A percentile compares a stretch with the other conserved stretches of the same genome.
These are phyloP conservation scores for Pipistrellus pipistrellus DNA, from an alignment of 2,797 vertebrate species.

Conservation along the genomic window DNA sequence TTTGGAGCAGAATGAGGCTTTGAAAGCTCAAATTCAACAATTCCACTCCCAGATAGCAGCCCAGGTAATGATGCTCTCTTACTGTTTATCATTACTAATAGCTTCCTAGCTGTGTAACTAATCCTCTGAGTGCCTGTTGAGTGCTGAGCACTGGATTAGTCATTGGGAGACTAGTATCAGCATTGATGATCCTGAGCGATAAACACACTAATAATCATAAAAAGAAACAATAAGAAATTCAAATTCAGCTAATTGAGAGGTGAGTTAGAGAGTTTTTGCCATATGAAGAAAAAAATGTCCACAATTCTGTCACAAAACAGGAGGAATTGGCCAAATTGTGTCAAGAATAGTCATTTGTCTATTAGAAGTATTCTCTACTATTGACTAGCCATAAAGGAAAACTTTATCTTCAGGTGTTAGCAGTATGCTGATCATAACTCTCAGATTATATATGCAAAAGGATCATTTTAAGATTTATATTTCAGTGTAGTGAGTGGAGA, in stretches of 20 bases:
- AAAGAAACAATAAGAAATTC: neutral
- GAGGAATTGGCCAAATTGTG: conserved; percentile 18
- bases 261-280: neutral
- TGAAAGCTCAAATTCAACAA: conserved; percentile 94
- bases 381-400: neutral
- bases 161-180: conserved; percentile 15
- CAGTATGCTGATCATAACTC: neutral
- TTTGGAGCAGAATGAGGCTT: conserved; percentile 95
- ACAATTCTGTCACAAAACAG: neutral
- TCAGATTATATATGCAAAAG: conserved; percentile 33
- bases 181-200: neutral
- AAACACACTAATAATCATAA: neutral
- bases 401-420: neutral
- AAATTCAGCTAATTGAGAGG: neutral
- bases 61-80: conserved; percentile 91
- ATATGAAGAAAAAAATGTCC: neutral
- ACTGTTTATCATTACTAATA: conserved; percentile 63
- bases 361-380: neutral
- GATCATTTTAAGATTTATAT: conserved; percentile 26
- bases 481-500: conserved; percentile 11
- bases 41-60: conserved; percentile 95
- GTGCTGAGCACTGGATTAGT: neutral
- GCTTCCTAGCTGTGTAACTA: conserved; percentile 2
- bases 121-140: neutral
- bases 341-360: neutral